Base-by-base conservation (phyloP, 2,888 invertebrate genomes). In the Heliconius ethilla region DNA sequence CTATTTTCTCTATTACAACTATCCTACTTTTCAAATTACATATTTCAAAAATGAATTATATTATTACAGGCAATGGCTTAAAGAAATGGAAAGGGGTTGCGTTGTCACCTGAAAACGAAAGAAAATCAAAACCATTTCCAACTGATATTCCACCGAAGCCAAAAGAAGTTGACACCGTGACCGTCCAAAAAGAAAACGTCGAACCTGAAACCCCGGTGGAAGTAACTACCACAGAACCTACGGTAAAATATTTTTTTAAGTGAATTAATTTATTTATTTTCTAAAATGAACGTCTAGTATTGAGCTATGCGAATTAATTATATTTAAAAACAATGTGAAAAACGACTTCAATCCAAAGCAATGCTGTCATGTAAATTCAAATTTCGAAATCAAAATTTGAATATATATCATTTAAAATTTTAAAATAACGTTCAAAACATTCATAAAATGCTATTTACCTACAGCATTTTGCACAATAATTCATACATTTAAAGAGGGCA, bases 11-110 rank as follows among this genome's bases (percentile, higher is more conserved):
- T 51, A 5, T 11, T 5, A 51, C n/a, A 59, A 59, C n/a, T 3
- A 59, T n/a, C 59, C 22, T n/a, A n/a, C 33, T 27, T 62, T 74
- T 74, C 25, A 27, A 67, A n/a, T 76, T 15, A 66, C 27, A n/a
- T 15, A 37, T 76, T 70, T 78, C 59, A 70, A 62, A 33, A 79
- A 55, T 70, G 37, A 37, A 67, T 13, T 63, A 13, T 63, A n/a
- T 25, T 75, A 73, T 82, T 84, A 51, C 91, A 89, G 95, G 87
- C 27, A 95, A 96, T 83, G 95, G 96, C 74, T 91, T 97, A 85
- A 95, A 96, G 84, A 97, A 97, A 92, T 97, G 97, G 97, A 97
- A 97, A 89, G 97, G 96, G 73, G 96, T 96, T 70, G 96, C 96
- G 82, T 95, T 97, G 85, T 96, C 96, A 27, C 96, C 96, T 6